These are phyloP conservation scores for Periparus ater DNA, from an alignment of 2,797 vertebrate genomes.

Conservation along the genomic window DNA sequence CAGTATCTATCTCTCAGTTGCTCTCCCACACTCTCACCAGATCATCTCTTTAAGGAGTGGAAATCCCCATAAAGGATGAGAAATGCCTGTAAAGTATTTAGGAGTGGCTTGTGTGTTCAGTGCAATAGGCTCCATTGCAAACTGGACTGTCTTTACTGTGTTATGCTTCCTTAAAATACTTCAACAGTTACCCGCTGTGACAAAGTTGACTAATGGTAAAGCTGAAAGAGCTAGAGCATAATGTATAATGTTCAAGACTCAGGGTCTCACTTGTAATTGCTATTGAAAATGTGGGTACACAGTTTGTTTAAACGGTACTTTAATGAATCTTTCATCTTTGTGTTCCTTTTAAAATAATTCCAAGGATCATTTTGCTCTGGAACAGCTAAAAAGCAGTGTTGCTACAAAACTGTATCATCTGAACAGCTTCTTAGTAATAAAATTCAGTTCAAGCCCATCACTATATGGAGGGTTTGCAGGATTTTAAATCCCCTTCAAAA, in stretches of 20 bases:
- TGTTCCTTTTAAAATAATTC: neutral
- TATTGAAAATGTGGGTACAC: neutral
- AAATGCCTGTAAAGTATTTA: neutral
- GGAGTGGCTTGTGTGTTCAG: neutral
- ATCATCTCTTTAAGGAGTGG: neutral
- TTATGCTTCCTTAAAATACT: neutral
- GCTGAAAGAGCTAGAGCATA: neutral
- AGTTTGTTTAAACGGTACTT: neutral
- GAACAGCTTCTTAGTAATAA: neutral
- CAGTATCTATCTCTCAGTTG: fast-evolving
- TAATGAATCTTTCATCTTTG: neutral
- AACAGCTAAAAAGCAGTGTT: neutral
- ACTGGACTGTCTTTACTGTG: neutral
- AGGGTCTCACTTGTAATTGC: neutral
- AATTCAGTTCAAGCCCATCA: neutral
- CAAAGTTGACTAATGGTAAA: neutral
- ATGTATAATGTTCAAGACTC: neutral
- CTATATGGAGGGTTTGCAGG: neutral
- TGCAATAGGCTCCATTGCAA: neutral
- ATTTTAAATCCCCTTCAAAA: neutral
- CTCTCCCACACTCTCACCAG: neutral
- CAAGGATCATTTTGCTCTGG: neutral
- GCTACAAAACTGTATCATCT: neutral
- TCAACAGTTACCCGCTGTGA: neutral
- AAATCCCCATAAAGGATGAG: neutral